Conservation (phyloP, 2,888 invertebrate species). For the Lacanobia oleracea region DNA sequence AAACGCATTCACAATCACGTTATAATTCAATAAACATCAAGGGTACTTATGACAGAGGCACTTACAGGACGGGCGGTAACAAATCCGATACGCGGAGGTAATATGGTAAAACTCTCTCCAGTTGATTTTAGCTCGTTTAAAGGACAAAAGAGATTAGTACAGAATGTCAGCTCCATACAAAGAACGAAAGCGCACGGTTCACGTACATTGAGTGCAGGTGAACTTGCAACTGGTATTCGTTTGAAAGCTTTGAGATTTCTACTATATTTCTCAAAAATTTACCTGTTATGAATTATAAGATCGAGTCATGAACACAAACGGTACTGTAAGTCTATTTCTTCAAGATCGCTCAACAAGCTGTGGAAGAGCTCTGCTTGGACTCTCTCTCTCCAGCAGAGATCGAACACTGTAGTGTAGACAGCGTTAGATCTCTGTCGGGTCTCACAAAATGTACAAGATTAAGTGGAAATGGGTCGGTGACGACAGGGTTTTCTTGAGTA, state of each 20-base stretch:
- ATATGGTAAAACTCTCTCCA: constrained; percentile 71
- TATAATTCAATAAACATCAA: constrained; percentile 59
- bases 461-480: not conserved
- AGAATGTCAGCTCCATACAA: not conserved
- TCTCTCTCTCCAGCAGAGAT: too few species aligned
- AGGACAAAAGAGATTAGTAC: not conserved
- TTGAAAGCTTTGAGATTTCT: not conserved
- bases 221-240: not conserved
- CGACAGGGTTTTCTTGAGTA: too few species aligned
- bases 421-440: not conserved
- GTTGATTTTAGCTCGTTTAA: constrained; percentile 74
- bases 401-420: not conserved
- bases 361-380: too few species aligned
- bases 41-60: constrained; percentile 51
- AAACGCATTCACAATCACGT: constrained; percentile 37
- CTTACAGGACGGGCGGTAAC: constrained; percentile 51
- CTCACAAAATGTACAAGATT: not conserved
- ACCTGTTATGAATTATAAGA: not conserved
- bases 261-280: not conserved
- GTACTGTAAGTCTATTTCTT: not conserved
- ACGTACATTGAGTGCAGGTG: not conserved
- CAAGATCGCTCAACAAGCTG: not conserved
- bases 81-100: constrained; percentile 61
- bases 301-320: not conserved
- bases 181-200: not conserved